Conservation (phyloP, 53 echinoderm and acorn worm species). For the Patiria pectinifera region DNA sequence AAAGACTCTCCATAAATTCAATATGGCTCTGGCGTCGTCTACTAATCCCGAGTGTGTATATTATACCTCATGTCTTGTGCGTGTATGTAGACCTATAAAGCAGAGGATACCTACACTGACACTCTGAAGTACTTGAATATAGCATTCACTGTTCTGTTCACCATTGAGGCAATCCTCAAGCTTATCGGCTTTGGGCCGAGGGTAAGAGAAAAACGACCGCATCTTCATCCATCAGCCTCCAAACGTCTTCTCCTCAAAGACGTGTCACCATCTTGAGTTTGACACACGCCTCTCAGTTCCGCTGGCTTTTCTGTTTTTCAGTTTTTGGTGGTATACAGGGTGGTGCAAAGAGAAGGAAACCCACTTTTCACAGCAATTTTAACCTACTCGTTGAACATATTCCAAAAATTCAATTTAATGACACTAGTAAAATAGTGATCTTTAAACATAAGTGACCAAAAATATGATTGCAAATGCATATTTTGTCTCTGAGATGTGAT, state of each 20-base stretch:
- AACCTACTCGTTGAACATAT: too few species aligned
- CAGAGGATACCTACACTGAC: slow-evolving; percentile 35
- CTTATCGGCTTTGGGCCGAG: slow-evolving; percentile 93
- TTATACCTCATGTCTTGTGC: neutral
- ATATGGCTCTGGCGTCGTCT: neutral
- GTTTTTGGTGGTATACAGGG: too few species aligned
- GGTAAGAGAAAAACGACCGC: slow-evolving; percentile 69
- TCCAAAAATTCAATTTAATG: too few species aligned
- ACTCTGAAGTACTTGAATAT: slow-evolving; percentile 84
- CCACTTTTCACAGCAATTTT: too few species aligned
- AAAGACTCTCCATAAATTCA: neutral
- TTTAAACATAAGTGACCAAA: too few species aligned
- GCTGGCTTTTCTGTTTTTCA: neutral
- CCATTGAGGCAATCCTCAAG: slow-evolving; percentile 95
- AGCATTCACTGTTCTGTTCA: slow-evolving; percentile 93
- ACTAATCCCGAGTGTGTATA: neutral
- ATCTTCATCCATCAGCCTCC: too few species aligned
- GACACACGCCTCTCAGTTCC: neutral
- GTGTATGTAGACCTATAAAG: slow-evolving; percentile 69
- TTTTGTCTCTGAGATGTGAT: too few species aligned
- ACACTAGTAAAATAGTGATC: too few species aligned
- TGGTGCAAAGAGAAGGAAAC: too few species aligned
- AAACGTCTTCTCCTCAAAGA: neutral
- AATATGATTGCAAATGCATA: too few species aligned
- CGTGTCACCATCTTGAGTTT: slow-evolving; percentile 12